A percentile compares a stretch with the other conserved stretches of the same genome.
Conservation (phyloP, 1,140 invertebrate genomes). For the Aphaenogaster floridana region DNA sequence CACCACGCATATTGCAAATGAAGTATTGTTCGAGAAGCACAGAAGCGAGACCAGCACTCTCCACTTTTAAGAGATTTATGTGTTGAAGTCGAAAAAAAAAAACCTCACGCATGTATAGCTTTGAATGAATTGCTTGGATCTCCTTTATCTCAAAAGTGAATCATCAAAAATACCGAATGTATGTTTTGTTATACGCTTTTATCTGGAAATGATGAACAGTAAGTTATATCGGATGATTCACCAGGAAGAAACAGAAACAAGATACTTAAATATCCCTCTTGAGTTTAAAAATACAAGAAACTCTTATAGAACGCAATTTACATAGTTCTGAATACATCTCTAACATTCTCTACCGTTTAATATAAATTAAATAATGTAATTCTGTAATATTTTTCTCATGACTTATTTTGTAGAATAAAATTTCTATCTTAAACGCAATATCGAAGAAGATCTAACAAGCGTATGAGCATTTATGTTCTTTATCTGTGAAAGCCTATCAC, state of each 20-base stretch:
- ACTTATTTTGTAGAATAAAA: background rate
- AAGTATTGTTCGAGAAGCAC: background rate
- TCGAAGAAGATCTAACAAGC: slow-evolving; percentile 14
- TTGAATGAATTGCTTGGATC: background rate
- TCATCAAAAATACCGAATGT: slow-evolving; percentile 7
- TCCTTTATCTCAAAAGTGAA: background rate
- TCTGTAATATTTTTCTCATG: background rate
- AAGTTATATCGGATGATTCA: background rate
- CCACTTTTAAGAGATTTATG: background rate
- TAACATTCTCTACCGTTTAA: background rate
- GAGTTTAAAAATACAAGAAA: background rate
- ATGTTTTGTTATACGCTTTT: slow-evolving; percentile 2
- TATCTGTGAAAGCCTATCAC: background rate
- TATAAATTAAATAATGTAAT: slow-evolving; percentile 13
- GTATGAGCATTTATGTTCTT: background rate
- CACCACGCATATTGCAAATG: slow-evolving; percentile 6
- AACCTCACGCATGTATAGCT: background rate
- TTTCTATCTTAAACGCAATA: background rate
- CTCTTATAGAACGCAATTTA: background rate
- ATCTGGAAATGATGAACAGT: background rate
- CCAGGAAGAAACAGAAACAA: background rate
- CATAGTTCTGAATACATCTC: background rate
- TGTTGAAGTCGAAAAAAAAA: slow-evolving; percentile 14
- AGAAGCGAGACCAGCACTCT: slow-evolving; percentile 11
- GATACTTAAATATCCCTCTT: slow-evolving; percentile 1